Evolutionary conservation across 2,113 vertebrate genomes (phyloP), one percentile per base, ranked within the genome.

Genomic region (Lates calcarifer): DNA sequence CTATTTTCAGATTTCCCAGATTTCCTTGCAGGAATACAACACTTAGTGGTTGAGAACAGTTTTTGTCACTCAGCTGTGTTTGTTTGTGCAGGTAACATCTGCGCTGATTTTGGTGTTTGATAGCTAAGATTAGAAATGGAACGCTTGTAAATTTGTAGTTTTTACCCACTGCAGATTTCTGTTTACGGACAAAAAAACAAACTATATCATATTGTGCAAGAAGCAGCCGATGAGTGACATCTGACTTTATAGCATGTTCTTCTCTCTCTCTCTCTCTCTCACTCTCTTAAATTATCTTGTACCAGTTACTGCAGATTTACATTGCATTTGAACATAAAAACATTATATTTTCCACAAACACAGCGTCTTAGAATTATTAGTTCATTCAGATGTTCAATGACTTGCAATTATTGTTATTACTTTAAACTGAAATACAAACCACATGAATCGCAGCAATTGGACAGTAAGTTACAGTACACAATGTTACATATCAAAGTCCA

Each of bases 1-100:
- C 89, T 95, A 94, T 95, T 94, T 95, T 92, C 90, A 93, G 94
- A 94, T 90, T 94, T 93, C 90, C 93, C 89, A 94, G 81, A 93
- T 93, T 93, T 91, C 91, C 92, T 90, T 84, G 76, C 80, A 79
- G 83, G 81, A 82, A 88, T 91, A 80, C 87, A 84, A 87, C 88
- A 90, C 83, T 94, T 94, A 90, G 93, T 84, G 94, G 93, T 95
- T 83, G 56, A 56, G 63, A 73, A 31, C 74, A 56, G 82, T 47
- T 87, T 84, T 69, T 82, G 83, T 88, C 69, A 43, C 79, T 85
- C 84, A 85, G 89, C 90, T 87, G 87, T 91, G 90, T 91, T 93
- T 93, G 86, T 91, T 94, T 88, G 56, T 81, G 67, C 84, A 94
- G 92, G 90, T 94, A 89, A 89, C 80, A 79, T 87, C 75, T 87